Conservation (phyloP, 2,888 invertebrate genomes). For the Lottia gigantea region DNA sequence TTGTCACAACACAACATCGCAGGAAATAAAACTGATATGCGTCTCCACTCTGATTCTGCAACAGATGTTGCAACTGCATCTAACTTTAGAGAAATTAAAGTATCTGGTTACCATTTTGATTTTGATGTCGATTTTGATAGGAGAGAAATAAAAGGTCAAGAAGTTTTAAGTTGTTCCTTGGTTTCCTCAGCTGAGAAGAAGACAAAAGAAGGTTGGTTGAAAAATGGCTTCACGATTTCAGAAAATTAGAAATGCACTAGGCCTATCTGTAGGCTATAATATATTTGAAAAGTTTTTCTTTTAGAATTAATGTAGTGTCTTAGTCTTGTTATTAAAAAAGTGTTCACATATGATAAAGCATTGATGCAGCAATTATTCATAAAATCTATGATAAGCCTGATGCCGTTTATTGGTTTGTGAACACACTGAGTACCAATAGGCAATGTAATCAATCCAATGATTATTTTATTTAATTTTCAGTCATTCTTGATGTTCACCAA, state of each 20-base stretch:
- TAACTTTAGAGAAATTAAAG: conserved; percentile 39
- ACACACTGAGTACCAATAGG: too few relatives aligned
- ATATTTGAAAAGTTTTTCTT: too few relatives aligned
- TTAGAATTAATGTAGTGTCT: too few relatives aligned
- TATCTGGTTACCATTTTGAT: conserved; percentile 38
- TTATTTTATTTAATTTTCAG: conserved; percentile 25
- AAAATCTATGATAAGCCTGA: too few relatives aligned
- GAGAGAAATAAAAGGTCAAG: conserved; percentile 25
- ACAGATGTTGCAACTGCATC: conserved; percentile 41
- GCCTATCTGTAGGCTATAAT: too few relatives aligned
- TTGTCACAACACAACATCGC: too few relatives aligned
- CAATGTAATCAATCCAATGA: not conserved
- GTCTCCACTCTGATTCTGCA: conserved; percentile 34
- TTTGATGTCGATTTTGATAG: conserved; percentile 34
- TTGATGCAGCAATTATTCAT: too few relatives aligned
- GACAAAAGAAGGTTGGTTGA: conserved; percentile 23
- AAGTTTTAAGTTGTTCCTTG: conserved; percentile 24
- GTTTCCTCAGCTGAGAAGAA: too few relatives aligned
- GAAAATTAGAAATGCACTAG: too few relatives aligned
- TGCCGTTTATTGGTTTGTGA: too few relatives aligned
- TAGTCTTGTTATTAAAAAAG: too few relatives aligned
- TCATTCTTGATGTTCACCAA: conserved; percentile 38
- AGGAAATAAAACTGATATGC: conserved; percentile 14
- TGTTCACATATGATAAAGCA: too few relatives aligned
- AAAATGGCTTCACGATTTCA: not conserved